Percentiles rank a stretch among this genome's conserved stretches.
These are phyloP conservation scores for Atherinomorus stipes DNA, from an alignment of 2,113 vertebrate genomes.

Conservation along the genomic window DNA sequence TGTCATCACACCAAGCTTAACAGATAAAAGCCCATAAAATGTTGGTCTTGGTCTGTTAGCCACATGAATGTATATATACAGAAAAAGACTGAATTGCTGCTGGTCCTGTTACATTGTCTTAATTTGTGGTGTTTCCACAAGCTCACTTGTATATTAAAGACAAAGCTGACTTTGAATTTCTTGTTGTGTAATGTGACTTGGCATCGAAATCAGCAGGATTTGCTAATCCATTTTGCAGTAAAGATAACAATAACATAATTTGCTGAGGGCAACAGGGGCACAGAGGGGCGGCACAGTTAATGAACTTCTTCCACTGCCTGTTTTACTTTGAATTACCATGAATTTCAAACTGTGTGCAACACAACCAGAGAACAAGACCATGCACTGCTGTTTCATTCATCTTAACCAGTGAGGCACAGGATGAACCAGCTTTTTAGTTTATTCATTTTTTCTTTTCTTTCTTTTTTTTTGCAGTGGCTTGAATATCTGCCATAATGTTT, in stretches of 20 bases:
- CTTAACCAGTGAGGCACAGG: not conserved
- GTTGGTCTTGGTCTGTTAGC: no score
- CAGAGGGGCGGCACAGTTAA: constrained; percentile 9
- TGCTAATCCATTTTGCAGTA: not conserved
- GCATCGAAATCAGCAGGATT: not conserved
- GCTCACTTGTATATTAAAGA: not conserved
- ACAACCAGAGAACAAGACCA: not conserved
- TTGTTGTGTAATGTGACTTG: not conserved
- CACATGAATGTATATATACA: no score
- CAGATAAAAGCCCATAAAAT: no score
- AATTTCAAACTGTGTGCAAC: not conserved
- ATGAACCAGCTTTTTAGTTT: not conserved
- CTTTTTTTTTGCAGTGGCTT: no score
- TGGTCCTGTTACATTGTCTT: not conserved
- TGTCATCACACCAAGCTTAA: no score
- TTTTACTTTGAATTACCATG: not conserved
- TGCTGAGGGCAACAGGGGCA: constrained; percentile 1
- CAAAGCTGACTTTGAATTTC: not conserved
- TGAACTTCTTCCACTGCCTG: constrained; percentile 5
- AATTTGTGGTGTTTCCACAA: not conserved
- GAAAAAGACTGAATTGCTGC: no score
- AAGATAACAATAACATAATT: constrained; percentile 8
- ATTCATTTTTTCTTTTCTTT: no score
- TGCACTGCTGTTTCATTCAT: not conserved
- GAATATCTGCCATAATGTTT: no score